These are phyloP conservation scores for Brienomyrus brachyistius DNA, from an alignment of 2,113 vertebrate species.

Conservation along the genomic window DNA sequence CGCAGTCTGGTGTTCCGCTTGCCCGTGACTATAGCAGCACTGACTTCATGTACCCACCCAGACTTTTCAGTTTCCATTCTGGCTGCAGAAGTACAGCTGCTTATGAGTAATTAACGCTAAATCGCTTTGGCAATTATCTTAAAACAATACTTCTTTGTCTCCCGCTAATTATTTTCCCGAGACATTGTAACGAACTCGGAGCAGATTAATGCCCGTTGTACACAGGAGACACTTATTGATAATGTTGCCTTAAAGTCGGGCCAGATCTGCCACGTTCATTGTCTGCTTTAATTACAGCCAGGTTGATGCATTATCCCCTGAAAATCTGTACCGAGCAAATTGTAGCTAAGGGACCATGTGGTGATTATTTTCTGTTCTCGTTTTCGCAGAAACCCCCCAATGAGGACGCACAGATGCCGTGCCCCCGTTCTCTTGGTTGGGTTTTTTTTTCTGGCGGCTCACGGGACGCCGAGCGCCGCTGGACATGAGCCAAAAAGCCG, in stretches of 20 bases:
- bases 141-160: constrained; percentile 51
- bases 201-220: constrained; percentile 52
- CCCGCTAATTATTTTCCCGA: constrained; percentile 47
- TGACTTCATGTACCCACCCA: neutral
- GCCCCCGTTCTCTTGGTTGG: constrained; percentile 34
- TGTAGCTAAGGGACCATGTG: constrained; percentile 23
- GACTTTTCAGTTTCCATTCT: neutral
- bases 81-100: neutral
- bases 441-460: constrained; percentile 41
- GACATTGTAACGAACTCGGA: constrained; percentile 56
- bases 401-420: constrained; percentile 51
- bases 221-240: constrained; percentile 49
- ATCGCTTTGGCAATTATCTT: constrained; percentile 46
- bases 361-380: constrained; percentile 28
- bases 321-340: constrained; percentile 28
- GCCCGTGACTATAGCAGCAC: neutral
- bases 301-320: constrained; percentile 46
- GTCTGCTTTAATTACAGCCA: constrained; percentile 52
- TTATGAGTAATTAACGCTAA: constrained; percentile 45
- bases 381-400: constrained; percentile 56
- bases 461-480: constrained; percentile 50
- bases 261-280: constrained; percentile 43
- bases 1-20: neutral
- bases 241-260: constrained; percentile 48
- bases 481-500: constrained; percentile 47